Base-by-base conservation (phyloP, 2,113 vertebrate genomes). In the Ailurus styani region DNA sequence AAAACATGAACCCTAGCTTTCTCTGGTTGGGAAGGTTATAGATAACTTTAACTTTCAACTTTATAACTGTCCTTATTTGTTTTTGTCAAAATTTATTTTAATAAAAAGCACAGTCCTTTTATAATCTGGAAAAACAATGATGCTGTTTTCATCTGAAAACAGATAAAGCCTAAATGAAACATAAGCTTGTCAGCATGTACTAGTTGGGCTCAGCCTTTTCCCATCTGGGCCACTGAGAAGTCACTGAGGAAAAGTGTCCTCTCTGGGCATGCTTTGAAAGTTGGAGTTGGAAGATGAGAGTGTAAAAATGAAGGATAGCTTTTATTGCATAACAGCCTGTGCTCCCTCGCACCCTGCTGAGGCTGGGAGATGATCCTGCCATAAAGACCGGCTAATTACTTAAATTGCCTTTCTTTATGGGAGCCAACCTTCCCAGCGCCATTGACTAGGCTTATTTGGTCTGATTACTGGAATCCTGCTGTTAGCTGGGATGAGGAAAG, bases 341-440 rank as follows among this genome's bases (percentile, higher is more conserved):
- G 91, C 66, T 95, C 2, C 29, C 55, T 52, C 75, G 21, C 66
- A 82, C 68, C 98, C 97, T 23, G 37, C 92, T 86, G 90, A 29
- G 70, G 92, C 79, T 4, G 90, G 25, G 95, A 91, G 93, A 72
- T 87, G 83, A 91, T 97, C 27, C 7, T 91, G 68, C 96, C 25
- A 62, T 97, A 97, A 98, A 98, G 87, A 91, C 94, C 97, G 90
- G 87, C 91, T 98, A 98, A 97, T 98, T 98, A 97, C 96, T 96
- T 97, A 78, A 98, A 94, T 87, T 95, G 91, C 52, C 55, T 96
- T 91, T 97, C 87, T 97, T 98, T 95, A 77, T 92, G 47, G 87
- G 88, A 97, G 57, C 52, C 45, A 97, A 89, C 70, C 75, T 97
- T 64, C 70, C 34, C 89, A 97, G 73, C 40, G 47, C 70, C 87